These are phyloP conservation scores for Antrozous pallidus DNA, from an alignment of 2,797 vertebrate species.

Conservation along the genomic window DNA sequence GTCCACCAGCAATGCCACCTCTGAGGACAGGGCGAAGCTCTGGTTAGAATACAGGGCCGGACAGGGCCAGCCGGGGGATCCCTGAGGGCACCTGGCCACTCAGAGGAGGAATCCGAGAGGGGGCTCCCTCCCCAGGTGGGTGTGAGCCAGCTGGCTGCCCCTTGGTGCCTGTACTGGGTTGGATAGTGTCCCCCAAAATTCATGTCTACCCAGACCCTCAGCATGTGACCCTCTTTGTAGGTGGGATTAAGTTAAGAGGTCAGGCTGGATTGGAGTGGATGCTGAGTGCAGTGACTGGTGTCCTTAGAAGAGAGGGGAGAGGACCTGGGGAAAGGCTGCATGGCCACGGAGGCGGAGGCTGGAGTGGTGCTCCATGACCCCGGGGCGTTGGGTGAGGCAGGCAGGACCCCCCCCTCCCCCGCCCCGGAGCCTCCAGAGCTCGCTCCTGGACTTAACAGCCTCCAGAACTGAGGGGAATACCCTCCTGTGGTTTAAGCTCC, in stretches of 20 bases:
- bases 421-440: neutral
- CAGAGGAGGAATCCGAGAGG: neutral
- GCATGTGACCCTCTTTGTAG: neutral
- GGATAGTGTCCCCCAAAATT: neutral
- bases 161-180: neutral
- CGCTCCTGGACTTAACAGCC: neutral
- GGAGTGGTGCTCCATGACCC: neutral
- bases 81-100: neutral
- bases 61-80: neutral
- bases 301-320: neutral
- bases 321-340: accelerated
- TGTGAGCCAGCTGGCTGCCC: neutral
- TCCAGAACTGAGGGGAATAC: neutral
- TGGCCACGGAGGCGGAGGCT: neutral
- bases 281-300: too few species aligned
- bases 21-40: neutral
- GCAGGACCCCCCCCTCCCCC: neutral
- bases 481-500: neutral
- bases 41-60: neutral
- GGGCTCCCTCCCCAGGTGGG: neutral
- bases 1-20: neutral
- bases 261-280: too few species aligned
- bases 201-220: neutral
- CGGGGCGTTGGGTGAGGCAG: neutral
- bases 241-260: neutral